Percentiles rank a stretch among this genome's conserved stretches.
Evolutionary conservation across 2,113 vertebrate species (phyloP).

Genomic region (Paradisaea rubra): DNA sequence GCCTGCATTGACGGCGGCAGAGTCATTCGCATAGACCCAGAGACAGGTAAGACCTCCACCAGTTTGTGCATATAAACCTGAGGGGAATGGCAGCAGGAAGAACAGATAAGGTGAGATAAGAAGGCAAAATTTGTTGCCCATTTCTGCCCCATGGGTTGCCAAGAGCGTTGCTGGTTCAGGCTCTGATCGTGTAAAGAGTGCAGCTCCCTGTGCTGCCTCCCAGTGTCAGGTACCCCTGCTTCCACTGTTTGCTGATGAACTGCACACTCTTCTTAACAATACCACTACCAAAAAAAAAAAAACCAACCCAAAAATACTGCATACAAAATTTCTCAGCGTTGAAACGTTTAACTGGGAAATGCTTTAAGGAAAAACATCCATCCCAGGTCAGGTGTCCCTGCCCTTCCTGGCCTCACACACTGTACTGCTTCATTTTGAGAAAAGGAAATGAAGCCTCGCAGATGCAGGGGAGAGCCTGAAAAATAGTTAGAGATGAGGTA

Average conservation of each 20-base stretch:
- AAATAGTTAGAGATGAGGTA: background rate
- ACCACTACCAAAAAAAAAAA: background rate
- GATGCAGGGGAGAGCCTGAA: accelerated
- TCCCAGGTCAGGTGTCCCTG: background rate
- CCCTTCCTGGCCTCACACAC: background rate
- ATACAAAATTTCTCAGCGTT: background rate
- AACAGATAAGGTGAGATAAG: background rate
- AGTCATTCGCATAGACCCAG: constrained; percentile 80
- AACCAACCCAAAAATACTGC: accelerated
- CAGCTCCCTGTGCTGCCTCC: background rate
- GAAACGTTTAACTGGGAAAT: background rate
- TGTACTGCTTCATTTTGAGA: background rate
- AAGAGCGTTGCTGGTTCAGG: accelerated
- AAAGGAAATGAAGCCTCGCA: accelerated
- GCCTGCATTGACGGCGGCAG: constrained; percentile 81
- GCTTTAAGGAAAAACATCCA: background rate
- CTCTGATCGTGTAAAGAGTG: accelerated
- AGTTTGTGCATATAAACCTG: background rate
- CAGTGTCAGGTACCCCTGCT: background rate
- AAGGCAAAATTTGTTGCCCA: too few species aligned
- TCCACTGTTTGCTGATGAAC: accelerated
- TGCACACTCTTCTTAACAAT: background rate
- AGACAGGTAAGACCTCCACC: constrained; percentile 70
- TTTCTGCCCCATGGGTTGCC: background rate
- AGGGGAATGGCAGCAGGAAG: background rate